Base-by-base conservation (phyloP, 2,888 invertebrate genomes). In the Megastigmus dorsalis region DNA sequence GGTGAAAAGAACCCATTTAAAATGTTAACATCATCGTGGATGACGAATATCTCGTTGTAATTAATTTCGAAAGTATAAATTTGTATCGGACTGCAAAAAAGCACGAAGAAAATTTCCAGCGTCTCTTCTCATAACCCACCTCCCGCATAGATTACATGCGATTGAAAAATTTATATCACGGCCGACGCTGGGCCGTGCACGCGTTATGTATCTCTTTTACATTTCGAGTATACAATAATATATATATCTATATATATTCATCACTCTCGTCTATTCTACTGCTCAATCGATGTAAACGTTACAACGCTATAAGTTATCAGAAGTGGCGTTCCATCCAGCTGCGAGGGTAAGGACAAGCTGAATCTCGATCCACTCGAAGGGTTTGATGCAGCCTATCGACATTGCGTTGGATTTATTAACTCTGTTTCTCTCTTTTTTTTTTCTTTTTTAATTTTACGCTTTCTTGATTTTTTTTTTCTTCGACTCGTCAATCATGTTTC, bases 301-400 rank as follows among this genome's bases (percentile, higher is more conserved):
- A 60, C 5, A 67, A 59, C 26, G 45, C 48, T 66, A 20, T 38
- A 33, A 36, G 28, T 43, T 36, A 30, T 54, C 43, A 60, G 36
- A 23, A 30, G 18, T n/a, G 30, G 15, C 55, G 70, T 75, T 75
- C 75, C 75, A 75, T 75, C 75, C 70, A 75, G 75, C 66, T 50
- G 45, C 36, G 10, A 18, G 41, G 38, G 23, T 20, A 33, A 28
- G 20, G 28, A 45, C 10, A 57, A 60, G 13, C 26, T 50, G 41
- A 26, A 38, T 63, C 52, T 63, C 66, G 67, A 68, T 74, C 62
- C 67, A 20, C 55, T 50, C 23, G 18, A 45, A 54, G 30, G 33
- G 43, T 63, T 54, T 15, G 15, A 9, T 33, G 26, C 23, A 33
- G 28, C 18, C 36, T n/a, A 30, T n/a, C 54, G 65, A 65, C 65